Base-by-base conservation (phyloP, 2,797 vertebrate genomes). In the Bradypodion ventrale region DNA sequence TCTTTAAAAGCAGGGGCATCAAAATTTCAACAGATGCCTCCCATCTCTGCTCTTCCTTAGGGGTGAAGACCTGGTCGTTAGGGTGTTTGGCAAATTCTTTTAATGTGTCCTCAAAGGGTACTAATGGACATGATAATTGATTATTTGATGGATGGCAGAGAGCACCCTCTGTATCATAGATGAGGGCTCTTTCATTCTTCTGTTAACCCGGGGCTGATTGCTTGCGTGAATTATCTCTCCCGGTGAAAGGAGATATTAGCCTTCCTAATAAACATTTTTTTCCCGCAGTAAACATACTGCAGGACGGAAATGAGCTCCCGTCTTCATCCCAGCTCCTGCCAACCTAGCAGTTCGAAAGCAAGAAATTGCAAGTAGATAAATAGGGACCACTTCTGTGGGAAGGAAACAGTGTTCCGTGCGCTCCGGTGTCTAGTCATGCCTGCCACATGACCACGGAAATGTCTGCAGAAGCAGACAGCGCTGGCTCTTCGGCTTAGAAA, bases 121-220 rank as follows among this genome's bases (percentile, higher is more conserved):
- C 92, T 94, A 95, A 95, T 94, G 93, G 90, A 92, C 87, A 86
- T 85, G 87, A 87, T 94, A 93, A 93, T 92, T 93, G 90, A 92
- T 93, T 93, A 86, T 90, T 89, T 93, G 93, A 94, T 91, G 92
- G 89, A 92, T 88, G 89, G 90, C 87, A 75, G 85, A 89, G 86
- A 92, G 90, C 86, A 83, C 85, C 91, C 75, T 87, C 85, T 87
- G 83, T 80, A 90, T 87, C 63, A 7, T 87, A 92, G 91, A 87
- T 83, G 79, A 82, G 84, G 82, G 88, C 91, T 90, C 91, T 92
- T 92, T 94, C 89, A 91, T 90, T 92, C 92, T 89, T 89, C 84
- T 83, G 89, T 91, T 93, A 92, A 92, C 92, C 90, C 83, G 75
- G 80, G 80, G 85, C 83, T 91, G 91, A 94, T 87, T 93, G 92